Percentiles rank a stretch among this genome's conserved stretches.
These are phyloP conservation scores for Anoplopoma fimbria DNA, from an alignment of 2,113 vertebrate genomes.

Conservation along the genomic window DNA sequence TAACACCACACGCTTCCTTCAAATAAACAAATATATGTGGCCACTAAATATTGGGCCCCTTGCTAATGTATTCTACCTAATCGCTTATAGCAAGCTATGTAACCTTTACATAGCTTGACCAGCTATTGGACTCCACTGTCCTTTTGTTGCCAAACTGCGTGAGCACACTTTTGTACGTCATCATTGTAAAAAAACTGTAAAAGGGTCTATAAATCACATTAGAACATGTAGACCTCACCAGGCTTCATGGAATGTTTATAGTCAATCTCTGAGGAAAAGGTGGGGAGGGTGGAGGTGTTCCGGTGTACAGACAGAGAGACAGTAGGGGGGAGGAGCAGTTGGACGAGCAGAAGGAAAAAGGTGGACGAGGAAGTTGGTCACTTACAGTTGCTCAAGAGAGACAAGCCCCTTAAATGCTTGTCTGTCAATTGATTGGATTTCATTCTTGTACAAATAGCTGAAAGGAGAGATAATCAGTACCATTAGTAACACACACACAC, in stretches of 20 bases:
- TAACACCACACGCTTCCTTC: background rate
- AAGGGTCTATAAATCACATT: background rate
- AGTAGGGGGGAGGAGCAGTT: constrained; percentile 56
- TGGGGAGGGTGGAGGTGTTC: background rate
- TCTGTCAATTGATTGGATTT: constrained; percentile 99
- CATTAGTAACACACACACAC: constrained; percentile 87
- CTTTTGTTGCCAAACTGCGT: background rate
- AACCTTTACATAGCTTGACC: no score
- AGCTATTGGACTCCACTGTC: no score
- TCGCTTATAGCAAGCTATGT: no score
- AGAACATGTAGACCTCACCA: constrained; percentile 42
- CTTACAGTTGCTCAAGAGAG: constrained; percentile 99
- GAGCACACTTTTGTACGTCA: background rate
- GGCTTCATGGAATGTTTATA: constrained; percentile 26
- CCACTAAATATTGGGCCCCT: background rate
- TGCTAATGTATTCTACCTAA: background rate
- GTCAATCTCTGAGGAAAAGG: constrained; percentile 35
- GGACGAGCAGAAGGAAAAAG: constrained; percentile 67
- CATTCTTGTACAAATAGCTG: constrained; percentile 99
- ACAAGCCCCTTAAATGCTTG: constrained; percentile 99
- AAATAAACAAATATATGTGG: background rate
- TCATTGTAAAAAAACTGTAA: background rate
- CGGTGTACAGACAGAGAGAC: constrained; percentile 40
- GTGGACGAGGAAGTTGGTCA: constrained; percentile 81
- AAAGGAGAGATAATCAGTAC: constrained; percentile 93